Percentiles rank a stretch among this genome's conserved stretches.
phyloP scores from a whole-genome alignment of 2,797 vertebrate species.

The Chelmon rostratus region DNA sequence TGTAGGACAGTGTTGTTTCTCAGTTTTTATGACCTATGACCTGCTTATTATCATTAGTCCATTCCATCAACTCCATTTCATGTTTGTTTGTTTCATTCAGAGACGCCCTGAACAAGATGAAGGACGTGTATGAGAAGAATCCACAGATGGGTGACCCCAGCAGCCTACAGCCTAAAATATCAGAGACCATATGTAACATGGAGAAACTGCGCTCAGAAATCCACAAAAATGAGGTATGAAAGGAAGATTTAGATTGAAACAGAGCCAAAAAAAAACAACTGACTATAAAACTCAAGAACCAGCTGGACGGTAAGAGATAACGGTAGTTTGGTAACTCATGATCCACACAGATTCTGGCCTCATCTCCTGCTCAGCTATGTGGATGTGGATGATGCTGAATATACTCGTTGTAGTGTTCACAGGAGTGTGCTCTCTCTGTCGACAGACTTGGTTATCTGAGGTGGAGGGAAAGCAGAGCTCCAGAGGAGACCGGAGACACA shows the following conservation, averaged over 20 bases:
- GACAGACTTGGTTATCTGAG: constrained; percentile 96
- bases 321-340: too few species aligned
- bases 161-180: constrained; percentile 97
- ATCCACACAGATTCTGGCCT: not conserved
- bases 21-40: not conserved
- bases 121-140: constrained; percentile 99
- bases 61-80: not conserved
- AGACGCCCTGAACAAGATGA: constrained; percentile 99
- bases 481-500: constrained; percentile 93
- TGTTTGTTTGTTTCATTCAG: constrained; percentile 74
- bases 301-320: not conserved
- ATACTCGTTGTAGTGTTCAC: not conserved
- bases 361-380: not conserved
- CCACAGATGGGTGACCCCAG: constrained; percentile 98
- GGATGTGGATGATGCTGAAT: too few species aligned
- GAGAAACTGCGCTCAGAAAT: constrained; percentile 97
- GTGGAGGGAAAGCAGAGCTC: constrained; percentile 96
- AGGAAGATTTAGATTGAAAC: not conserved
- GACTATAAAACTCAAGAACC: not conserved
- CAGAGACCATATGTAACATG: constrained; percentile 97
- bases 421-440: not conserved
- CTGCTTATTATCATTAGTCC: not conserved
- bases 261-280: not conserved
- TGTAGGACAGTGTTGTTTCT: not conserved
- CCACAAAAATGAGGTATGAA: constrained; percentile 95